Evolutionary conservation across 2,113 vertebrate genomes (phyloP).

Genomic region (Numenius arquata): DNA sequence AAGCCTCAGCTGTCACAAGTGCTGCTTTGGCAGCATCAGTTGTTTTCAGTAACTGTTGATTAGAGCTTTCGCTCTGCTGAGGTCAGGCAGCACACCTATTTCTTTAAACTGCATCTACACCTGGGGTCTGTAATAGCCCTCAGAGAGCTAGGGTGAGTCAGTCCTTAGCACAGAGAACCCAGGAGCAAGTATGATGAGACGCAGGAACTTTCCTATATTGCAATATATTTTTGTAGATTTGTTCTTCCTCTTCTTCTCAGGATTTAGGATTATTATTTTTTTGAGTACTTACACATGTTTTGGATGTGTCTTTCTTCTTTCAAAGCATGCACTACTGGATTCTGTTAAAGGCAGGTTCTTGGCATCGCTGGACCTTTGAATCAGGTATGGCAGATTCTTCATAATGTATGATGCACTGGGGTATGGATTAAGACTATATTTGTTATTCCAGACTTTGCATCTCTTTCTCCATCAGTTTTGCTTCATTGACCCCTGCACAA

Average conservation of each 20-base stretch:
- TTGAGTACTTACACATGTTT: background rate
- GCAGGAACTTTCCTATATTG: fast-evolving
- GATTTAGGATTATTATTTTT: background rate
- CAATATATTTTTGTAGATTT: background rate
- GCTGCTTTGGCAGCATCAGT: background rate
- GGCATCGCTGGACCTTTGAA: background rate
- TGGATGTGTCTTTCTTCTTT: background rate
- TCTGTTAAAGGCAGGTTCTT: background rate
- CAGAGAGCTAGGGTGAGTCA: background rate
- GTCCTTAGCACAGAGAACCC: fast-evolving
- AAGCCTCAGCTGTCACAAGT: background rate
- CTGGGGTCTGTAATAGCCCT: fast-evolving
- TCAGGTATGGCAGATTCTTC: background rate
- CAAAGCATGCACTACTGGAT: background rate
- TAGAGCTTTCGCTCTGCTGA: background rate
- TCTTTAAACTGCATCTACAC: background rate
- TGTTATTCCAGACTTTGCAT: background rate
- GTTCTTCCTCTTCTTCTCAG: background rate
- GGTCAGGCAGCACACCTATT: background rate
- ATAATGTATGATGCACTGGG: background rate
- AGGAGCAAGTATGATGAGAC: fast-evolving
- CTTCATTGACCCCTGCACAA: background rate
- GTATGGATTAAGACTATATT: background rate
- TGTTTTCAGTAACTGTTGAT: background rate
- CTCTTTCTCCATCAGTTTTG: background rate